Evolutionary conservation across 2,113 vertebrate genomes (phyloP).

Genomic region (Pituophis catenifer): DNA sequence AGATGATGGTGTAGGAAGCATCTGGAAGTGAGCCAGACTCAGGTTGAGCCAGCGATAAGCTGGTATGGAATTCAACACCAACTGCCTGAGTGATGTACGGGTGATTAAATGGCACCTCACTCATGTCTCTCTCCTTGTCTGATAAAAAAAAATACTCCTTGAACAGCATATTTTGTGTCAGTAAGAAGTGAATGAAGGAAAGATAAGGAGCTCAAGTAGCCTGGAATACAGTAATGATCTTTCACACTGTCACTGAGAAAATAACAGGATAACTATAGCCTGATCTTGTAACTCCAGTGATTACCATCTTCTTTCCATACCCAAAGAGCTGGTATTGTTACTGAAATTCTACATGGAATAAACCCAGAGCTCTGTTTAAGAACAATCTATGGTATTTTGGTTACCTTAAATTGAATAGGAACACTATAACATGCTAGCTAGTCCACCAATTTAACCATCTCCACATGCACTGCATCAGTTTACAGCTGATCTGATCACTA

Average conservation of each 20-base stretch:
- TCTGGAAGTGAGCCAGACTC: background rate
- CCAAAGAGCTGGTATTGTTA: background rate
- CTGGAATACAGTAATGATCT: background rate
- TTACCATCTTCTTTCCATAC: background rate
- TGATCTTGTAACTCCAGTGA: background rate
- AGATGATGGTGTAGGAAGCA: background rate
- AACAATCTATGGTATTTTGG: background rate
- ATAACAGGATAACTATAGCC: background rate
- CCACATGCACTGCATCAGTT: background rate
- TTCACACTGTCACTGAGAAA: background rate
- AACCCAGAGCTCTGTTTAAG: background rate
- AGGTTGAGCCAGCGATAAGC: background rate
- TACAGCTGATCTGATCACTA: background rate
- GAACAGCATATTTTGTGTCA: background rate
- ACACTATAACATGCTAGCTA: background rate
- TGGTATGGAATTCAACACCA: background rate
- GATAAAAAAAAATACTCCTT: background rate
- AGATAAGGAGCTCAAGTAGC: background rate
- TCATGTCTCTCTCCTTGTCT: background rate
- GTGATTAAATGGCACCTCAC: background rate
- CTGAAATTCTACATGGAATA: background rate
- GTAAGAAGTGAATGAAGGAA: background rate
- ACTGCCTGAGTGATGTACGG: background rate
- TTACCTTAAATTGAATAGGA: background rate
- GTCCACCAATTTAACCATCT: background rate